These are phyloP conservation scores for Apaloderma vittatum DNA, from an alignment of 2,113 vertebrate genomes.

Conservation along the genomic window DNA sequence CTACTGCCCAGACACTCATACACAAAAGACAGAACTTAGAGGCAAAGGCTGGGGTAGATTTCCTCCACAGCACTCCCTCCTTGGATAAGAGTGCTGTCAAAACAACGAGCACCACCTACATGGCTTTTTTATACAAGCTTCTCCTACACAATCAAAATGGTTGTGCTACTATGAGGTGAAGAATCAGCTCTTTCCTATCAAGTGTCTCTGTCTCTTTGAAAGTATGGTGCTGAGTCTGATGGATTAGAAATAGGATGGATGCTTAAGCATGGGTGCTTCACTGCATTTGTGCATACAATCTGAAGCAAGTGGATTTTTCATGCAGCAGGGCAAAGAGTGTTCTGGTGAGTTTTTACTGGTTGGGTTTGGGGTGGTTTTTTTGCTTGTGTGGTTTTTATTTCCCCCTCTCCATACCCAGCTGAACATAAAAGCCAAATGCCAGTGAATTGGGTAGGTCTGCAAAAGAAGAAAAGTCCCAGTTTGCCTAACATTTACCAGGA, in stretches of 20 bases:
- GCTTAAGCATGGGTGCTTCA: background rate
- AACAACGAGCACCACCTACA: background rate
- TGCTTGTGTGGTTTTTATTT: background rate
- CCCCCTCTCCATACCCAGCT: accelerated
- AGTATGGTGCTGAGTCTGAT: background rate
- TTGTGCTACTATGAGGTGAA: background rate
- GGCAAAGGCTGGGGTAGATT: background rate
- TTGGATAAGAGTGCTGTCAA: background rate
- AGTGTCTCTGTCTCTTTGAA: background rate
- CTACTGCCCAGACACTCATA: background rate
- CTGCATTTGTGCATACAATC: background rate
- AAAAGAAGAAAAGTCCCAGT: background rate
- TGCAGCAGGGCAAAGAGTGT: background rate
- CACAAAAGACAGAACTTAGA: background rate
- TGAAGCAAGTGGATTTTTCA: background rate
- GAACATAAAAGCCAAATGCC: background rate
- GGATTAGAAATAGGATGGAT: background rate
- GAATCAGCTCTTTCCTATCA: background rate
- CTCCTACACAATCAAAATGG: background rate
- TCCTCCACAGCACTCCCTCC: background rate
- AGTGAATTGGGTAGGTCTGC: background rate
- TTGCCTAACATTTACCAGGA: background rate
- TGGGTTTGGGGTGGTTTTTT: accelerated
- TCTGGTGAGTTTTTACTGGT: background rate
- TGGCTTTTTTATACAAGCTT: background rate